Evolutionary conservation across 2,888 invertebrate genomes (phyloP), one percentile per base, ranked within the genome.

Genomic region (Thereva unica): DNA sequence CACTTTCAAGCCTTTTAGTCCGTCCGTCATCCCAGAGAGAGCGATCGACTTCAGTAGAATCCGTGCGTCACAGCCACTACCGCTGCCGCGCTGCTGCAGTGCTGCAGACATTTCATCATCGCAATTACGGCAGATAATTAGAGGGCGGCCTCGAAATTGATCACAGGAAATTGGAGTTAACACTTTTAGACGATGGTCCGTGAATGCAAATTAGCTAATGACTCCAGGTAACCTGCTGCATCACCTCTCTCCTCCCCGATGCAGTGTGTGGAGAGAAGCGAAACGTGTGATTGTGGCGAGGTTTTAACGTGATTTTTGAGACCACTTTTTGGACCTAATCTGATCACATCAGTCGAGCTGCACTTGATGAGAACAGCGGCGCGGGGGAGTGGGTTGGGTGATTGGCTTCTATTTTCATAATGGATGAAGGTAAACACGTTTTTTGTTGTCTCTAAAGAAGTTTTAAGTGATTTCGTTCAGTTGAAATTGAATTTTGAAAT

Each of bases 121-220:
- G 76, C 78, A 79, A 79, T 80, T 80, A 78, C 76, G 67, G 53
- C 67, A 70, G 74, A 76, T 80, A 80, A 80, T 80, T 80, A 80
- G 74, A 80, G 76, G 76, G 79, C 79, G 79, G 79, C 77, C 71
- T 72, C 68, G 72, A 72, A 72, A 75, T 76, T 67, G 68, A 68
- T 68, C 67, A 68, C 64, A 68, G 68, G 67, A 68, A 66, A 72
- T 76, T 78, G 76, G 75, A 80, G 78, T 78, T 80, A 78, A 79
- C 79, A 80, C 80, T 80, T 80, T 79, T 57, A 45, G 45, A 37
- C 35, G 12, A 37, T 45, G 37, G 23, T n/a, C 59, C 38, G 10
- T 38, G 45, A 47, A 59, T 59, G 59, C 47, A 47, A 59, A 59
- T 59, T 59, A 59, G 47, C 12, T 53, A 53, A 53, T 53, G 10